A percentile compares a stretch with the other conserved stretches of the same genome.
Evolutionary conservation across 2,113 vertebrate genomes (phyloP).

Genomic region (Elachura formosa): DNA sequence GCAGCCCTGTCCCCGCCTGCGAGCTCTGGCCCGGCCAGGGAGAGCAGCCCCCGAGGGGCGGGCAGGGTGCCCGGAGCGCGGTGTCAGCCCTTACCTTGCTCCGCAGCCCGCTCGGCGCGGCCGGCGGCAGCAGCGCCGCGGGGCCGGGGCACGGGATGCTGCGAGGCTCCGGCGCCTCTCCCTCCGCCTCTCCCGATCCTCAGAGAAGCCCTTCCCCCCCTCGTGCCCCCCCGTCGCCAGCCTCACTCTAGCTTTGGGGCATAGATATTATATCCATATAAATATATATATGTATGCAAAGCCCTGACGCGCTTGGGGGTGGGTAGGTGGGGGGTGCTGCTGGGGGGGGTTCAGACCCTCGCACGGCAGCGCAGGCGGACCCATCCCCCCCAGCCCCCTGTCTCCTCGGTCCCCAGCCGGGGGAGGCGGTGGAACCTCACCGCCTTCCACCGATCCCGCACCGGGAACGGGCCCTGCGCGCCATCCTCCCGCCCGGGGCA

Average conservation of each 20-base stretch:
- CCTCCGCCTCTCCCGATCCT: not conserved
- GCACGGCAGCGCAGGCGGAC: no score
- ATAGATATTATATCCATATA: not conserved
- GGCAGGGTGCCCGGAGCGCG: not conserved
- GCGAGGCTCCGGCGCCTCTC: not conserved
- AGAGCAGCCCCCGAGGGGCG: not conserved
- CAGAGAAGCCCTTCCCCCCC: not conserved
- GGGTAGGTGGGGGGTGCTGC: no score
- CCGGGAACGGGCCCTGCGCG: no score
- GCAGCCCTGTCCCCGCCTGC: not conserved
- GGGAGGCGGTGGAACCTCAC: no score
- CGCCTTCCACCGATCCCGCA: no score
- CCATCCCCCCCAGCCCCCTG: no score
- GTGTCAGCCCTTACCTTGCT: conserved; percentile 30
- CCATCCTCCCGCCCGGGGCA: no score
- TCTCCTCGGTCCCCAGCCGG: no score
- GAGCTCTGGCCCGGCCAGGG: not conserved
- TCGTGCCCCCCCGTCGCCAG: not conserved
- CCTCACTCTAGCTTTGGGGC: not conserved
- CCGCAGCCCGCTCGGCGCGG: not conserved
- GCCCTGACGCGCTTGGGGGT: not conserved
- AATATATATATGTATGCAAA: not conserved
- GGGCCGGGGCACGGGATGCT: not conserved
- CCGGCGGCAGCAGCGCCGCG: not conserved
- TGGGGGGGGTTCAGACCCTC: no score